Evolutionary conservation across 2,797 vertebrate species (phyloP), one percentile per base, ranked within the genome.

Genomic region (Psittacula echo): DNA sequence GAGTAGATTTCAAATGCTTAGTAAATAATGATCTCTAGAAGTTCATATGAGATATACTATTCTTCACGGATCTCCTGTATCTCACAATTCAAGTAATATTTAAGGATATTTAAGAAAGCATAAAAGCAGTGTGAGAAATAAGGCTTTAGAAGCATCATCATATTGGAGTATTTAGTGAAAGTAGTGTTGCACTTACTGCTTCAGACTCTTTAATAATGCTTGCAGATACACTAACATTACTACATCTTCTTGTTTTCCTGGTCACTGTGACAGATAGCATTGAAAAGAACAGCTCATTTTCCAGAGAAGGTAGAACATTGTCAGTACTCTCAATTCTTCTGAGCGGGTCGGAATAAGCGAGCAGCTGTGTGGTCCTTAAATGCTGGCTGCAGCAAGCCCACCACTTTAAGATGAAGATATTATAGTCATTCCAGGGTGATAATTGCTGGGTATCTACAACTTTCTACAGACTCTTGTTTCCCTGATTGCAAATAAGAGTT

Each of bases 271-370:
- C 9, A 32, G 39, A 5, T 5, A 58, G 20, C 20, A 9, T 11
- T 21, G 71, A 42, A 29, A 56, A 39, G 23, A 29, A 11, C 27
- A 61, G 23, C 51, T 85, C 29, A 5, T 53, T 44, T 56, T 42
- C 32, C 66, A 42, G 34, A 48, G 30, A 34, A 73, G 7, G 44
- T 5, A 7, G 2, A 58, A 54, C 7, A 1, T 34, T 68, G 53
- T 37, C 32, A 15, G 50, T 10, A 24, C 50, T 30, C 42, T 29
- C 47, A 3, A 0, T n/a, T 34, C 26, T 1, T 2, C 62, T 37
- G 45, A 41, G 47, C 54, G 30, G 39, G 9, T 34, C 13, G 3
- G 30, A 30, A 27, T 1, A 23, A 73, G 85, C 1, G 0, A 41
- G 65, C 0, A 7, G 58, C 77, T 42, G 5, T 1, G 18, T 16